Percentiles rank a stretch among this genome's conserved stretches.
These are phyloP conservation scores for Mus pahari DNA, from an alignment of 2,113 vertebrate species.

Conservation along the genomic window DNA sequence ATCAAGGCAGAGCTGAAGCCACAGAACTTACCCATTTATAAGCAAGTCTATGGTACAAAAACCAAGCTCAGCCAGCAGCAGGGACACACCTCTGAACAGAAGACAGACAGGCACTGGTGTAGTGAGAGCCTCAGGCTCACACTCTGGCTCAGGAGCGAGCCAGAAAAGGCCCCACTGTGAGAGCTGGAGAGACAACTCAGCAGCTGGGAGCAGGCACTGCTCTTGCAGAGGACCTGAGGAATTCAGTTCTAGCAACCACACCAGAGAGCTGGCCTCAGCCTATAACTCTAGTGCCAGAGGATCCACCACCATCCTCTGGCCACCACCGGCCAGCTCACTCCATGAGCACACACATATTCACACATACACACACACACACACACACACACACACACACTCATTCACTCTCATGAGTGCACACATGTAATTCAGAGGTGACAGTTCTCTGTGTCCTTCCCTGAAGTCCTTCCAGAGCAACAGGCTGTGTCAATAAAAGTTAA, in stretches of 20 bases:
- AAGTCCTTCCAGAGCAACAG: not conserved
- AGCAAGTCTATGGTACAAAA: not conserved
- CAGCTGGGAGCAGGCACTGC: not conserved
- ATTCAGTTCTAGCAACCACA: not conserved
- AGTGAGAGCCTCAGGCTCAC: not conserved
- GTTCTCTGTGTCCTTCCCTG: no score
- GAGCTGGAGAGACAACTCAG: not conserved
- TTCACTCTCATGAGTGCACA: no score
- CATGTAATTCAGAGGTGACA: no score
- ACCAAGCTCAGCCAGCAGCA: not conserved
- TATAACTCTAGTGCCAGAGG: not conserved
- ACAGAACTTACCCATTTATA: not conserved
- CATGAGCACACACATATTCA: not conserved
- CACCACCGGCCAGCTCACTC: not conserved
- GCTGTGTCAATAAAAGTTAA: not conserved
- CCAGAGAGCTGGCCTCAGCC: not conserved
- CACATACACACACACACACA: not conserved
- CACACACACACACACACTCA: not conserved
- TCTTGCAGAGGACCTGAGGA: not conserved
- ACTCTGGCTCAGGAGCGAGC: not conserved
- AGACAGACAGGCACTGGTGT: not conserved
- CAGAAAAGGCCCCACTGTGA: not conserved
- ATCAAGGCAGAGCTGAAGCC: not conserved
- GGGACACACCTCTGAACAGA: not conserved
- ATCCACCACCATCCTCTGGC: not conserved